Conservation (phyloP, 2,797 vertebrate species). For the Lates japonicus region DNA sequence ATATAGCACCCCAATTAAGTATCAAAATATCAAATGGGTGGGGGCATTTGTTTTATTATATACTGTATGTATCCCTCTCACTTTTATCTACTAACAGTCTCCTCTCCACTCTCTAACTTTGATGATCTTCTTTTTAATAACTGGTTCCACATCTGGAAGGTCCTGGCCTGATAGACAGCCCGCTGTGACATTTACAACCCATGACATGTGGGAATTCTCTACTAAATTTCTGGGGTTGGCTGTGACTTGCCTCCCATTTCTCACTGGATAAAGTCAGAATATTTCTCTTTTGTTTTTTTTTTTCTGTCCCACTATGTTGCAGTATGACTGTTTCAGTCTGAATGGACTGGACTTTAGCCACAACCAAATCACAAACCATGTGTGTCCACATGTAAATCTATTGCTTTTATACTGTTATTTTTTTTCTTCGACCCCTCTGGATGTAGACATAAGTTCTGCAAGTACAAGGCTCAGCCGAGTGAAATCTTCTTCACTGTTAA, state of each 20-base stretch:
- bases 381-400: conserved; percentile 14
- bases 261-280: conserved; percentile 44
- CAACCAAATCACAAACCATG: conserved; percentile 19
- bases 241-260: conserved; percentile 51
- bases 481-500: conserved; percentile 54
- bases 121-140: conserved; percentile 43
- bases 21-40: not conserved
- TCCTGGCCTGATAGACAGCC: conserved; percentile 65
- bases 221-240: conserved; percentile 57
- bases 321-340: conserved; percentile 22
- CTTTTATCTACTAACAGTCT: not conserved
- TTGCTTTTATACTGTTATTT: conserved; percentile 66
- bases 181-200: conserved; percentile 72
- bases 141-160: conserved; percentile 83
- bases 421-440: conserved; percentile 77
- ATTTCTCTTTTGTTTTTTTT: too few relatives aligned
- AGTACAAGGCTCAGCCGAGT: conserved; percentile 27
- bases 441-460: conserved; percentile 74
- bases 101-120: not conserved
- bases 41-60: not conserved
- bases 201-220: conserved; percentile 74
- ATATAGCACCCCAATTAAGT: too few relatives aligned
- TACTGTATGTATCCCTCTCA: not conserved
- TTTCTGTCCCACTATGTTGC: conserved; percentile 1
- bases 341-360: conserved; percentile 37